Conservation (phyloP, 2,113 vertebrate species). For the Boulengeromyrus knoepffleri region DNA sequence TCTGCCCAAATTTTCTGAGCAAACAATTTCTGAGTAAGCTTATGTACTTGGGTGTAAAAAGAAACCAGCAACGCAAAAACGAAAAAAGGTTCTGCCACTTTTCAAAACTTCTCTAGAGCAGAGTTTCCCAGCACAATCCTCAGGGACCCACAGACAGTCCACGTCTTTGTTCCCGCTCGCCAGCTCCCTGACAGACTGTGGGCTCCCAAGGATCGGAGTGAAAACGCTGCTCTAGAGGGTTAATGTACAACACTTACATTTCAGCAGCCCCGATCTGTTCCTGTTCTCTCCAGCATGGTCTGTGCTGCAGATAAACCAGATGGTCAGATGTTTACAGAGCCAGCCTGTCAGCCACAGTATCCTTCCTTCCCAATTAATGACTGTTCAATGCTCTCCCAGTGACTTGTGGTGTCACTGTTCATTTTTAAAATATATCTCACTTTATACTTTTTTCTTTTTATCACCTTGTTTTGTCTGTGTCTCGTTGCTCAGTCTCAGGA, state of each 20-base stretch:
- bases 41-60: neutral
- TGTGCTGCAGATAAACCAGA: neutral
- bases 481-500: neutral
- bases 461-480: neutral
- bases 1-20: neutral
- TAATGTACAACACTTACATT: constrained; percentile 1
- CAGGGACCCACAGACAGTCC: neutral
- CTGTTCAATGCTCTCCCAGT: neutral
- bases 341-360: neutral
- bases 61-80: neutral
- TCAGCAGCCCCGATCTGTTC: neutral
- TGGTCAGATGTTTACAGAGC: neutral
- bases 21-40: neutral
- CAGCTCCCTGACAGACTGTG: too few relatives aligned
- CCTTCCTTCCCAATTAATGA: neutral
- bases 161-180: too few relatives aligned
- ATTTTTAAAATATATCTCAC: neutral
- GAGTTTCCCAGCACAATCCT: neutral
- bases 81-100: neutral
- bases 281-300: neutral
- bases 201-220: neutral
- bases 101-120: neutral
- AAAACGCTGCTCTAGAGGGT: neutral
- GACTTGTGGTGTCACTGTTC: neutral
- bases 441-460: neutral